phyloP scores from a whole-genome alignment of 2,797 vertebrate species.

The Hoplostethus atlanticus region DNA sequence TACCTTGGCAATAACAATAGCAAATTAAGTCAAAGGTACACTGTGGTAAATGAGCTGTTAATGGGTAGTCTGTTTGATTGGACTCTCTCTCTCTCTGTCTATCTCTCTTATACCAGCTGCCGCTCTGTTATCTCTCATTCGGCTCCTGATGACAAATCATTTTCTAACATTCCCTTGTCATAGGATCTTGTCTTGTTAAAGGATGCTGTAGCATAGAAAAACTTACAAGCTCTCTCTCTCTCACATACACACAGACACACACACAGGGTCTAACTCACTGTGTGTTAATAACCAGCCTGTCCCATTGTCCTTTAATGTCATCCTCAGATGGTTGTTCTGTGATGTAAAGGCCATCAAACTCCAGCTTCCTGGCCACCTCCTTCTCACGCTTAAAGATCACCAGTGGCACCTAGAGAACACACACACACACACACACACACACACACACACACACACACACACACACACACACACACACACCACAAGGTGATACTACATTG shows the following conservation, averaged over 20 bases:
- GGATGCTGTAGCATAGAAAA: not conserved
- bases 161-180: no score
- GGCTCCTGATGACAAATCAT: no score
- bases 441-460: constrained; percentile 8
- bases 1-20: no score
- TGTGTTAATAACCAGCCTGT: constrained; percentile 94
- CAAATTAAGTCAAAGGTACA: no score
- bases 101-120: no score
- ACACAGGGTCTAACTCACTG: constrained; percentile 84
- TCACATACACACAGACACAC: constrained; percentile 8
- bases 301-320: constrained; percentile 96
- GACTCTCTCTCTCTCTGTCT: no score
- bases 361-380: constrained; percentile 93
- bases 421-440: constrained; percentile 12
- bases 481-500: no score
- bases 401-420: constrained; percentile 86
- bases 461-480: not conserved
- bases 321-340: constrained; percentile 95
- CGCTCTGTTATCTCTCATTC: no score
- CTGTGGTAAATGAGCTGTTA: no score
- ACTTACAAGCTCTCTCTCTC: constrained; percentile 10
- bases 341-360: constrained; percentile 94
- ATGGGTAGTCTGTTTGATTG: no score
- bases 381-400: constrained; percentile 96
- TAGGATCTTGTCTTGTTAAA: no score